These are phyloP conservation scores for Hippasteria phrygiana DNA, from an alignment of 53 echinoderm and acorn worm species.

Conservation along the genomic window DNA sequence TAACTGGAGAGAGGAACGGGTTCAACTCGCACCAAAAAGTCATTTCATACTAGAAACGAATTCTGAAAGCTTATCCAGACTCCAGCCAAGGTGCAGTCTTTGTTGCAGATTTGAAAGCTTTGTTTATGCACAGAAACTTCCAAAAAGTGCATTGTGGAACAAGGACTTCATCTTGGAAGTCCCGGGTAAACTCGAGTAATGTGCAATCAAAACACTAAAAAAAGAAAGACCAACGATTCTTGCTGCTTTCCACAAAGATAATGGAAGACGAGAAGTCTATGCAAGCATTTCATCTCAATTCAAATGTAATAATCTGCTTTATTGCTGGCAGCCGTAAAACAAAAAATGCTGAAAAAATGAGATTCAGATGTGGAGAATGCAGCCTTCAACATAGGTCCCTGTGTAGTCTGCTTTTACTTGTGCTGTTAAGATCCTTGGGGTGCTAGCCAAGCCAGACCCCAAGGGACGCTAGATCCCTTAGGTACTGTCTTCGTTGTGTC, in stretches of 20 bases:
- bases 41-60: slow-evolving; percentile 45
- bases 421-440: slow-evolving; percentile 30
- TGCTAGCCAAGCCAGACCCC: slow-evolving; percentile 33
- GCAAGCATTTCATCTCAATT: slow-evolving; percentile 74
- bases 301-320: slow-evolving; percentile 62
- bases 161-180: slow-evolving; percentile 33
- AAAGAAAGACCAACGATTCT: slow-evolving; percentile 41
- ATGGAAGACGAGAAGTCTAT: slow-evolving; percentile 68
- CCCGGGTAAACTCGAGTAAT: slow-evolving; percentile 41
- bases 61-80: slow-evolving; percentile 25
- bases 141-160: neutral
- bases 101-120: neutral
- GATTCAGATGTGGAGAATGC: slow-evolving; percentile 34
- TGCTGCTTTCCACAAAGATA: slow-evolving; percentile 58
- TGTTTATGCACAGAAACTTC: neutral
- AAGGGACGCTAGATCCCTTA: neutral
- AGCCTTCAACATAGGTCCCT: slow-evolving; percentile 55
- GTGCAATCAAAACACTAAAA: slow-evolving; percentile 57
- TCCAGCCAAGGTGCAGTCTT: slow-evolving; percentile 18
- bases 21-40: slow-evolving; percentile 46
- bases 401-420: slow-evolving; percentile 52
- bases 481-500: slow-evolving; percentile 62
- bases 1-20: slow-evolving; percentile 54
- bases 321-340: slow-evolving; percentile 37
- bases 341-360: slow-evolving; percentile 41